phyloP scores from a whole-genome alignment of 2,113 vertebrate species.

The Strigops habroptila region DNA sequence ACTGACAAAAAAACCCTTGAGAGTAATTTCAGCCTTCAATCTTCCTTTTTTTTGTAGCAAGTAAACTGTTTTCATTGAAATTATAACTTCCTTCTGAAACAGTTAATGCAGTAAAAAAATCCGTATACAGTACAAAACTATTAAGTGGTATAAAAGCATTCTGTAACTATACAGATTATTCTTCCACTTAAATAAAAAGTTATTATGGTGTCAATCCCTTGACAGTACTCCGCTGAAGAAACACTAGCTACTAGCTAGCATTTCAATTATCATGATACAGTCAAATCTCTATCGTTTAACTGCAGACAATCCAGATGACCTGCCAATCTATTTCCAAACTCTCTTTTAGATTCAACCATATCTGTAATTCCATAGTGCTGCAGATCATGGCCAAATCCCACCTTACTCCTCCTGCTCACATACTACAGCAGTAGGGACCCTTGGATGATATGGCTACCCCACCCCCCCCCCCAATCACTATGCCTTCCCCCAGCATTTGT shows the following conservation, averaged over 20 bases:
- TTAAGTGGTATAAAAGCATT: neutral
- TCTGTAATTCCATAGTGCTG: neutral
- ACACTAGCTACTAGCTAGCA: neutral
- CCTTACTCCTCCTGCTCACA: neutral
- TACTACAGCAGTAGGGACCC: neutral
- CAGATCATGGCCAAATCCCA: neutral
- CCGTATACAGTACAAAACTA: neutral
- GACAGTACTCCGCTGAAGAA: neutral
- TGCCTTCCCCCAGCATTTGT: neutral
- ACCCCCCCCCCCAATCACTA: too few relatives aligned
- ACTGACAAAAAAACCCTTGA: neutral
- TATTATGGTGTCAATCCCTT: neutral
- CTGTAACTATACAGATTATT: neutral
- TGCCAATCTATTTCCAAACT: neutral
- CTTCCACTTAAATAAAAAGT: neutral
- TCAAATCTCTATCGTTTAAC: neutral
- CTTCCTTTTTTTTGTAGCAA: neutral
- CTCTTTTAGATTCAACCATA: neutral
- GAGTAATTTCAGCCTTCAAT: neutral
- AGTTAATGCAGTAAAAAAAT: neutral
- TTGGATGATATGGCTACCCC: accelerated
- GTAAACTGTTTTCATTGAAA: neutral
- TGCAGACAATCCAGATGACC: neutral
- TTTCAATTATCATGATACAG: neutral
- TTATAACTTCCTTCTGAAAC: neutral